Evolutionary conservation across 1,140 invertebrate genomes (phyloP).

Genomic region (Metaphire vulgaris): DNA sequence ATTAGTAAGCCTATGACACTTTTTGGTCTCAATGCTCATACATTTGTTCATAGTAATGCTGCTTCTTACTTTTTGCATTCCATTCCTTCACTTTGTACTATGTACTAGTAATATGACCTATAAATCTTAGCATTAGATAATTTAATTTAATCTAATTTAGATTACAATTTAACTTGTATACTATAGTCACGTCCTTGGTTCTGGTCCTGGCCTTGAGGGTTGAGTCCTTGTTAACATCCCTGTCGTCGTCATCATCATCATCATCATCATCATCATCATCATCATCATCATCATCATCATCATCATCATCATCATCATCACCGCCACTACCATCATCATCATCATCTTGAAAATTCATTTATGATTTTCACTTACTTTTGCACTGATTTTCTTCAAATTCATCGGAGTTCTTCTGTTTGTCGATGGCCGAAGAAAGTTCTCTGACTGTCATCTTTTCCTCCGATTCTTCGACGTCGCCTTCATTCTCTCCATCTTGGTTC

Average conservation of each 20-base stretch:
- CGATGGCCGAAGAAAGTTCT: no score
- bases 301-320: conserved; percentile 2
- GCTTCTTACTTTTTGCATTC: neutral
- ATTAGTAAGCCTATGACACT: no score
- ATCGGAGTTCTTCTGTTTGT: no score
- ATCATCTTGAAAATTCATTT: no score
- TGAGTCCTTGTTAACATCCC: neutral
- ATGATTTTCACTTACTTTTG: no score
- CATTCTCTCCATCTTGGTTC: neutral
- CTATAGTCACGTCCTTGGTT: neutral
- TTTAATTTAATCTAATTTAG: no score
- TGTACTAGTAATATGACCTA: no score
- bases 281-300: conserved; percentile 3
- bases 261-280: neutral
- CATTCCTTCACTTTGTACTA: neutral
- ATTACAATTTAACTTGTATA: no score
- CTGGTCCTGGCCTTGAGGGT: neutral
- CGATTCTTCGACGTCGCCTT: conserved; percentile 28
- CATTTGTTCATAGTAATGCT: no score
- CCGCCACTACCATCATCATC: neutral
- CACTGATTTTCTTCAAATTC: no score
- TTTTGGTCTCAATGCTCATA: no score
- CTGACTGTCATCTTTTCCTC: neutral
- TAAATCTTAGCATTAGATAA: no score
- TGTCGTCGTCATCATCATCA: neutral